These are phyloP conservation scores for Botia almorhae DNA, from an alignment of 2,797 vertebrate genomes.

Conservation along the genomic window DNA sequence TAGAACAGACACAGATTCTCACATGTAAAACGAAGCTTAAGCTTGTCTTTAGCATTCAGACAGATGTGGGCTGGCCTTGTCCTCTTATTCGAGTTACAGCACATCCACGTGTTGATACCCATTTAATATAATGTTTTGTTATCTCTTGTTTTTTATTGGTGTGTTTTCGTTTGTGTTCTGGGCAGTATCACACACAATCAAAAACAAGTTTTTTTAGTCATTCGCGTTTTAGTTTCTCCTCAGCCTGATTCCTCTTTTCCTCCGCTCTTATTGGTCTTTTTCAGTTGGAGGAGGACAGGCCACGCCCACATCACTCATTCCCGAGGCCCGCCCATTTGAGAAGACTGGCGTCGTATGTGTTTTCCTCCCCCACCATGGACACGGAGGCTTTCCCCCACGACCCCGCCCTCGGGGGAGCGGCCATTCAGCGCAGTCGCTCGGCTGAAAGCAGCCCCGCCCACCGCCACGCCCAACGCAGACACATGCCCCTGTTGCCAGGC, in stretches of 20 bases:
- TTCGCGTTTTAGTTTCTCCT: conserved; percentile 64
- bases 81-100: conserved; percentile 36
- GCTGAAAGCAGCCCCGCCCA: conserved; percentile 91
- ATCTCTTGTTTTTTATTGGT: conserved; percentile 34
- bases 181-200: conserved; percentile 43
- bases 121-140: conserved; percentile 18
- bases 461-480: conserved; percentile 81
- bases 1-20: neutral
- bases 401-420: conserved; percentile 83
- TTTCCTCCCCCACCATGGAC: conserved; percentile 92
- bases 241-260: conserved; percentile 89
- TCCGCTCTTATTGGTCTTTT: conserved; percentile 94
- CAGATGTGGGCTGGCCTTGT: conserved; percentile 45
- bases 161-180: conserved; percentile 39
- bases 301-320: conserved; percentile 88
- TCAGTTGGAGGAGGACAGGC: conserved; percentile 94
- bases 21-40: conserved; percentile 18
- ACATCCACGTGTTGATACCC: conserved; percentile 35
- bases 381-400: conserved; percentile 89
- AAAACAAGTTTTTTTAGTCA: conserved; percentile 36
- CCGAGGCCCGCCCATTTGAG: conserved; percentile 91
- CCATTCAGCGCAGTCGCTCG: conserved; percentile 92
- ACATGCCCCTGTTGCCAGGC: conserved; percentile 83
- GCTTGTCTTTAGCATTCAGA: neutral
- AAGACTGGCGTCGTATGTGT: conserved; percentile 92